These are phyloP conservation scores for Zapornia atra DNA, from an alignment of 2,113 vertebrate genomes.

Conservation along the genomic window DNA sequence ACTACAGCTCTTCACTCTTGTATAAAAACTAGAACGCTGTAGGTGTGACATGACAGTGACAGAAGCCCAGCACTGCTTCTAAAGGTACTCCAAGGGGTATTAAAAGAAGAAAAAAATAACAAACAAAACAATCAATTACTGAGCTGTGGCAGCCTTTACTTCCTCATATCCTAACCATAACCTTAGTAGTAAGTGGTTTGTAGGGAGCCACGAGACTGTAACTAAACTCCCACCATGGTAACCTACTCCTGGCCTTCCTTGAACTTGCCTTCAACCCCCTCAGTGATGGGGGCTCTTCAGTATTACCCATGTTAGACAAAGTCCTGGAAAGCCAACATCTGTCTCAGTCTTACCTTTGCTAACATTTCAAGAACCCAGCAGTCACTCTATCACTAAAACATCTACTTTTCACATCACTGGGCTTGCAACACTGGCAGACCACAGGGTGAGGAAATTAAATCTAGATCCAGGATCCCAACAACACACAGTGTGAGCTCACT, in stretches of 20 bases:
- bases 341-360: neutral
- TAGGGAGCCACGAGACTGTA: neutral
- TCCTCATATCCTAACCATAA: neutral
- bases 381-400: neutral
- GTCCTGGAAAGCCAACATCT: neutral
- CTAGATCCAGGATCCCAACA: neutral
- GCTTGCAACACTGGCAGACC: neutral
- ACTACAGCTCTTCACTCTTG: neutral
- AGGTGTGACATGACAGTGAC: neutral
- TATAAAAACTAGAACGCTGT: neutral
- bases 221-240: neutral
- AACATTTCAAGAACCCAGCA: neutral
- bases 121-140: neutral
- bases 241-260: neutral
- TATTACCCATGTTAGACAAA: neutral
- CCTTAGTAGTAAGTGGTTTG: neutral
- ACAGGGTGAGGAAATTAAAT: neutral
- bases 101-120: neutral
- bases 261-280: neutral
- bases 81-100: neutral
- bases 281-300: neutral
- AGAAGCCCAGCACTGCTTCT: neutral
- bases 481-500: neutral
- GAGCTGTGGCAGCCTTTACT: neutral
- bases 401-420: neutral